These are phyloP conservation scores for Aphyosemion australe DNA, from an alignment of 2,113 vertebrate genomes.

Conservation along the genomic window DNA sequence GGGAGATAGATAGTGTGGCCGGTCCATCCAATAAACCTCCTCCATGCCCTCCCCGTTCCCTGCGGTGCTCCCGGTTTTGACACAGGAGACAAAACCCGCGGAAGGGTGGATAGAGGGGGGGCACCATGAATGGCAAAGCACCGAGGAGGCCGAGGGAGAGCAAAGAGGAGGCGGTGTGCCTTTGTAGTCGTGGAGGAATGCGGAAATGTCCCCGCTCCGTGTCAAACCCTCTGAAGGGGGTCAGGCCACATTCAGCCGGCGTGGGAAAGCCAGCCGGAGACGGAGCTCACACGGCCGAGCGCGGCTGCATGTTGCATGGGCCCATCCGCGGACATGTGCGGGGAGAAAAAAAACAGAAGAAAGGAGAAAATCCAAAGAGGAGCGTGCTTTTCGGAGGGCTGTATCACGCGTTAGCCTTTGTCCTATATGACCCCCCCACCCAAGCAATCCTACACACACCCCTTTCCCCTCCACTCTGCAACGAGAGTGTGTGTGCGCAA, in stretches of 20 bases:
- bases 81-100: constrained; percentile 82
- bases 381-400: constrained; percentile 63
- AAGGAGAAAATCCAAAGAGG: constrained; percentile 57
- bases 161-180: constrained; percentile 89
- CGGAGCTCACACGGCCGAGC: constrained; percentile 73
- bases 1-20: constrained; percentile 68
- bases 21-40: constrained; percentile 67
- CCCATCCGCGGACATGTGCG: constrained; percentile 56
- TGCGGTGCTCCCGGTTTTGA: constrained; percentile 77
- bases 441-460: constrained; percentile 5
- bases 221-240: constrained; percentile 99
- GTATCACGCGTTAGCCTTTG: constrained; percentile 72
- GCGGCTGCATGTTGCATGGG: constrained; percentile 65
- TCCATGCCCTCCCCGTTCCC: constrained; percentile 60
- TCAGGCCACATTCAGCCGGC: constrained; percentile 98
- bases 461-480: constrained; percentile 23
- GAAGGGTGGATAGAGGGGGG: constrained; percentile 62
- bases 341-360: constrained; percentile 30
- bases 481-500: constrained; percentile 48
- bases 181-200: constrained; percentile 99
- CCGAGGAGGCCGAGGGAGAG: constrained; percentile 89
- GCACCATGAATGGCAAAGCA: constrained; percentile 85
- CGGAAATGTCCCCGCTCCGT: constrained; percentile 98
- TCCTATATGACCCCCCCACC: constrained; percentile 59
- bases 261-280: constrained; percentile 90